These are phyloP conservation scores for Scaptomyza tumidula DNA, from an alignment of 2,888 invertebrate species.

Conservation along the genomic window DNA sequence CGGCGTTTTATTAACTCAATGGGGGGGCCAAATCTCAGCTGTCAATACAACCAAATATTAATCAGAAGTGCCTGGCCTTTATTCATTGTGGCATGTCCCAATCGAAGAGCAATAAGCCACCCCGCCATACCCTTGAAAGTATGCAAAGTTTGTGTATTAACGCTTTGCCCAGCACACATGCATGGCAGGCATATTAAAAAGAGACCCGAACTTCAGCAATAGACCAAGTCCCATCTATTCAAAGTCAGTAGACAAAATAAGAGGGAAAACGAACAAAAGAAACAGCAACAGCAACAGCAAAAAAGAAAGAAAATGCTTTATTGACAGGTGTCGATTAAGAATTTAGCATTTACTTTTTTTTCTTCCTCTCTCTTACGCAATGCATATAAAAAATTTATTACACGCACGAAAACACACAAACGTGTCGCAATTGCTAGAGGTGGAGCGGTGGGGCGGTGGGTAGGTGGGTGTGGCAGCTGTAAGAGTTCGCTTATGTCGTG, in stretches of 20 bases:
- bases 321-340: conserved; percentile 80
- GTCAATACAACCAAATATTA: conserved; percentile 76
- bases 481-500: conserved; percentile 75
- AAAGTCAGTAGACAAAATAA: conserved; percentile 8
- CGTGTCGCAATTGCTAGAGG: conserved; percentile 68
- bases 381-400: conserved; percentile 76
- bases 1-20: conserved; percentile 75
- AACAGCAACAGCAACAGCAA: conserved; percentile 18
- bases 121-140: conserved; percentile 8
- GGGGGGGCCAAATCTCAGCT: conserved; percentile 66
- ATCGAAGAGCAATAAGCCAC: neutral
- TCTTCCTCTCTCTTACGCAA: conserved; percentile 49
- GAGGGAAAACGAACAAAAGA: neutral
- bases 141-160: conserved; percentile 62
- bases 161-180: conserved; percentile 47
- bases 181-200: conserved; percentile 72
- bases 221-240: conserved; percentile 28
- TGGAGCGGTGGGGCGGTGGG: neutral
- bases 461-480: conserved; percentile 55
- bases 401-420: conserved; percentile 80
- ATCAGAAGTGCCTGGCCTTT: conserved; percentile 60
- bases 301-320: conserved; percentile 59
- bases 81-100: conserved; percentile 50
- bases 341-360: conserved; percentile 63
- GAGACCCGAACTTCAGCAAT: conserved; percentile 28